A percentile compares a stretch with the other conserved stretches of the same genome.
Conservation (phyloP, 2,113 vertebrate genomes). For the Pyrgilauda ruficollis region DNA sequence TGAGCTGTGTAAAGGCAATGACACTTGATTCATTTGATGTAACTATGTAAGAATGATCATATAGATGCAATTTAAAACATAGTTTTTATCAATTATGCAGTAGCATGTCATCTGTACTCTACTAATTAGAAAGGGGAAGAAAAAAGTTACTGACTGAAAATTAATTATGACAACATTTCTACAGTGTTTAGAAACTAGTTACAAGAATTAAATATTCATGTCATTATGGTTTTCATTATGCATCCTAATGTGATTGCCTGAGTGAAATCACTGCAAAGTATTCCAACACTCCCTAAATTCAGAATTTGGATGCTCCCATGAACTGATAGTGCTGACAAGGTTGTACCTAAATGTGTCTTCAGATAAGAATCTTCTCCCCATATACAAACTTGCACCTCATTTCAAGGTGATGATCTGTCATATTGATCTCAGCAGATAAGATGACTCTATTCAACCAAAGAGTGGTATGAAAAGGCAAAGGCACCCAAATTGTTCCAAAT, state of each 20-base stretch:
- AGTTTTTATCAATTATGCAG: constrained; percentile 67
- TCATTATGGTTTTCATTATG: constrained; percentile 51
- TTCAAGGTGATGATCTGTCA: not conserved
- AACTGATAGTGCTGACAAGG: not conserved
- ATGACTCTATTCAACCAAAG: not conserved
- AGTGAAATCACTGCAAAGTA: constrained; percentile 31
- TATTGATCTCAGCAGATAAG: not conserved
- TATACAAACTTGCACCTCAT: not conserved
- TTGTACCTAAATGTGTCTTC: not conserved
- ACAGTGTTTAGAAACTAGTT: constrained; percentile 58
- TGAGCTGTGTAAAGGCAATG: constrained; percentile 2
- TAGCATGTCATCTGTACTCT: constrained; percentile 44
- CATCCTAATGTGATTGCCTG: constrained; percentile 20
- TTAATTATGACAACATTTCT: constrained; percentile 63
- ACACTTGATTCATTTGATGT: constrained; percentile 24
- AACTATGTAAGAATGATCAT: constrained; percentile 25
- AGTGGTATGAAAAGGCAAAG: not conserved
- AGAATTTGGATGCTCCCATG: not conserved
- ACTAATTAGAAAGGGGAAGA: constrained; percentile 69
- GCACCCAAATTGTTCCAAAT: not conserved
- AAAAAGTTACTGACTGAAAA: constrained; percentile 55
- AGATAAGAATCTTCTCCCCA: not conserved
- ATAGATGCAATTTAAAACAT: constrained; percentile 57
- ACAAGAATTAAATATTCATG: constrained; percentile 70
- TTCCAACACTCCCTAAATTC: not conserved